Evolutionary conservation across 2,797 vertebrate species (phyloP), one percentile per base, ranked within the genome.

Genomic region (Fistularia commersonii): DNA sequence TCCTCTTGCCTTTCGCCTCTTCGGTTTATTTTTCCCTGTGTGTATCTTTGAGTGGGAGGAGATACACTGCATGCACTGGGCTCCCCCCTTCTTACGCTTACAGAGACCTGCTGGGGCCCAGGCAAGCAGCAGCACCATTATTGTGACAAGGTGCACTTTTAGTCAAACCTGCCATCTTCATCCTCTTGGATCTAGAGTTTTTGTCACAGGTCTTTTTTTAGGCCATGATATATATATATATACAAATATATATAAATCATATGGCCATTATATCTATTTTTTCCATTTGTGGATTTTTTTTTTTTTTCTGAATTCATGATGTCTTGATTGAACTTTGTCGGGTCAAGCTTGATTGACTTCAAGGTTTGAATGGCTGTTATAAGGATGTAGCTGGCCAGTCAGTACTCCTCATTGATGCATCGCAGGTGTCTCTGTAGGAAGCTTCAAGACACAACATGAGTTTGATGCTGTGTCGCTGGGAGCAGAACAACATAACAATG

Each of bases 381-480:
- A 37, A 48, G 70, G 66, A 41, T 40, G 54, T 11, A 56, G 38
- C 32, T 8, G 35, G 61, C 15, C 53, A 8, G 32, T 47, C 63
- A 4, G 12, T 50, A 40, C 46, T 11, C 10, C 48, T 54, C 41
- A 64, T 71, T 55, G 13, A 47, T 53, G 64, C 77, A 60, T 67
- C 77, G 85, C 90, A 93, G 93, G 91, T 88, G 74, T 69, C 41
- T 74, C 51, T 35, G 53, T 51, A 77, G 80, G 44, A 62, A 49
- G 52, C 73, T 54, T 65, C 62, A 41, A 13, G 48, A 58, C 36
- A 60, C 52, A 90, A 82, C 65, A 97, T 95, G 93, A 97, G 89
- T 84, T 65, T 84, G 87, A 92, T 93, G 91, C 87, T 95, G 74
- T 94, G 93, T 89, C 90, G 90, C 66, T 95, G 94, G 93, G 94